A percentile compares a stretch with the other conserved stretches of the same genome.
These are phyloP conservation scores for Pachydiplax longipennis DNA, from an alignment of 2,888 invertebrate species.

Conservation along the genomic window DNA sequence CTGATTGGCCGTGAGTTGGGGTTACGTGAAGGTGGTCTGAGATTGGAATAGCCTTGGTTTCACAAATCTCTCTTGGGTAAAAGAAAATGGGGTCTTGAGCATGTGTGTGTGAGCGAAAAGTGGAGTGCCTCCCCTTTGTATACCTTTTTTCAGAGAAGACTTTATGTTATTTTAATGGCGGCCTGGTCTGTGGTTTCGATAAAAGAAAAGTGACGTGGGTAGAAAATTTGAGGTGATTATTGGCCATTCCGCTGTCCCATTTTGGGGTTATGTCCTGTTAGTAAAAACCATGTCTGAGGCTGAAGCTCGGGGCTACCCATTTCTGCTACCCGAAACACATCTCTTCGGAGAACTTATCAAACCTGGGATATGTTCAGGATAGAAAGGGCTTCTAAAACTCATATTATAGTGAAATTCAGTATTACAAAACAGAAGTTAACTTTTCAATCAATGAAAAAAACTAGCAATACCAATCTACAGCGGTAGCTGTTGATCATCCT, in stretches of 20 bases:
- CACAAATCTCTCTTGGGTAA: background rate
- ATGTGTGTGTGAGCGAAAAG: background rate
- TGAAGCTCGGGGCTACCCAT: background rate
- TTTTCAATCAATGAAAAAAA: too few relatives aligned
- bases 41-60: background rate
- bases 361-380: too few relatives aligned
- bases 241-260: background rate
- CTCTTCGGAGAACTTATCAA: background rate
- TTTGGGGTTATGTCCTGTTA: background rate
- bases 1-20: background rate
- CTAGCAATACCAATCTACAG: too few relatives aligned
- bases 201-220: background rate
- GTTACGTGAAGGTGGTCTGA: background rate
- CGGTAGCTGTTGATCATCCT: too few relatives aligned
- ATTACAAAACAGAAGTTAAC: too few relatives aligned
- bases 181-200: background rate
- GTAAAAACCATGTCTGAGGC: background rate
- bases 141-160: background rate
- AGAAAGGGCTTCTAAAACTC: too few relatives aligned
- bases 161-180: constrained; percentile 26
- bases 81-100: background rate
- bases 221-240: background rate
- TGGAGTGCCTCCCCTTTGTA: background rate
- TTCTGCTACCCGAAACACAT: background rate
- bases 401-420: too few relatives aligned